These are phyloP conservation scores for Agraylea sexmaculata DNA, from an alignment of 1,140 invertebrate species.

Conservation along the genomic window DNA sequence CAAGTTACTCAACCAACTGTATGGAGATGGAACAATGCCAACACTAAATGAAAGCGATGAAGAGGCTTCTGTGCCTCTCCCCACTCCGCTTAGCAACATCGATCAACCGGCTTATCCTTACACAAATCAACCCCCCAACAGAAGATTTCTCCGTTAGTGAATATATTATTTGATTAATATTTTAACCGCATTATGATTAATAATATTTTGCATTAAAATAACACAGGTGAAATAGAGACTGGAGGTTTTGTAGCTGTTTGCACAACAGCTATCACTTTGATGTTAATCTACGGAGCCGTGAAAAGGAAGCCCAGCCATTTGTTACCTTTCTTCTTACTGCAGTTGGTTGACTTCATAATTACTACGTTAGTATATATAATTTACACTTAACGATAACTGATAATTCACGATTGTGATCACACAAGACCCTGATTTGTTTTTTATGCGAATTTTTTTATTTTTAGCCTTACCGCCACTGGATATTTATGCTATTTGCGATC, in stretches of 20 bases:
- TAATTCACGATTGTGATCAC: neutral
- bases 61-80: slow-evolving; percentile 37
- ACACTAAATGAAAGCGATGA: slow-evolving; percentile 33
- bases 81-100: slow-evolving; percentile 55
- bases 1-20: slow-evolving; percentile 43
- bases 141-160: slow-evolving; percentile 46
- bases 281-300: slow-evolving; percentile 72
- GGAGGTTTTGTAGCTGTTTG: slow-evolving; percentile 65
- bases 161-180: no score
- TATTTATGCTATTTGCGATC: slow-evolving; percentile 76
- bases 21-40: slow-evolving; percentile 31
- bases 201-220: no score
- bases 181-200: no score
- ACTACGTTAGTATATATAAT: slow-evolving; percentile 50
- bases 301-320: slow-evolving; percentile 69
- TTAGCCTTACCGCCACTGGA: slow-evolving; percentile 65
- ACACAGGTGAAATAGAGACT: slow-evolving; percentile 66
- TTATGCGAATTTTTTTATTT: slow-evolving; percentile 21
- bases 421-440: neutral
- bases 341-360: slow-evolving; percentile 80
- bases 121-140: slow-evolving; percentile 42
- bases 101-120: slow-evolving; percentile 44
- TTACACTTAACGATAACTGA: neutral
- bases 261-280: slow-evolving; percentile 63
- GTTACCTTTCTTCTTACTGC: slow-evolving; percentile 78